Base-by-base conservation (phyloP, 2,797 vertebrate genomes). In the Sus cebifrons region DNA sequence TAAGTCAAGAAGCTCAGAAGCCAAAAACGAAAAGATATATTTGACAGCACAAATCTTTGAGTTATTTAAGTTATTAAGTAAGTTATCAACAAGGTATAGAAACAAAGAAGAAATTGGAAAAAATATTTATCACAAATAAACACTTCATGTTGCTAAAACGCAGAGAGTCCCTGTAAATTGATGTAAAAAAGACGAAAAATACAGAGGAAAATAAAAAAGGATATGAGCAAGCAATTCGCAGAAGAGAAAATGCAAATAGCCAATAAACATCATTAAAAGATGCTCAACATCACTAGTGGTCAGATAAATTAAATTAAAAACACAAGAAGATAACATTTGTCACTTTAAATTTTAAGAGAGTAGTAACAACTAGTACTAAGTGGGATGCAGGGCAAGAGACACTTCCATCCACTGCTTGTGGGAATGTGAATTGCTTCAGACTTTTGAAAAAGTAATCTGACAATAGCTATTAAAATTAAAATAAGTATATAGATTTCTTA, bases 251-350 rank as follows among this genome's bases (percentile, higher is more conserved):
- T 62, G n/a, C 29, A 85, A 87, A 85, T 71, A 84, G 6, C 54
- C 17, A 71, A 77, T 29, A 71, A 85, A 91, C 15, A 12, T 74
- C 14, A 73, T 54, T 93, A 75, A 88, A 97, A 96, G 52, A 88
- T 93, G 54, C 3, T 85, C 83, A 71, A 20, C 25, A 91, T 86
- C 79, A 65, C 71, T 87, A 71, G 21, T 87, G 27, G 3, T 83
- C 70, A 86, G 70, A 67, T 54, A 86, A 81, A 92, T 67, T 83
- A 40, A 84, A 91, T 49, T 62, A 84, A 89, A 93, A 74, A 27
- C 52, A 67, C 4, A 74, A 52, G 54, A 94, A 74, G 27, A 93
- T 70, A 44, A 13, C 11, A 94, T 82, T 70, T 89, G 52, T 78
- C 21, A 64, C 44, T 68, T 70, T 52, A 91, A 56, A 96, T 79